Base-by-base conservation (phyloP, 2,113 vertebrate species). In the Sarotherodon lohbergeri region DNA sequence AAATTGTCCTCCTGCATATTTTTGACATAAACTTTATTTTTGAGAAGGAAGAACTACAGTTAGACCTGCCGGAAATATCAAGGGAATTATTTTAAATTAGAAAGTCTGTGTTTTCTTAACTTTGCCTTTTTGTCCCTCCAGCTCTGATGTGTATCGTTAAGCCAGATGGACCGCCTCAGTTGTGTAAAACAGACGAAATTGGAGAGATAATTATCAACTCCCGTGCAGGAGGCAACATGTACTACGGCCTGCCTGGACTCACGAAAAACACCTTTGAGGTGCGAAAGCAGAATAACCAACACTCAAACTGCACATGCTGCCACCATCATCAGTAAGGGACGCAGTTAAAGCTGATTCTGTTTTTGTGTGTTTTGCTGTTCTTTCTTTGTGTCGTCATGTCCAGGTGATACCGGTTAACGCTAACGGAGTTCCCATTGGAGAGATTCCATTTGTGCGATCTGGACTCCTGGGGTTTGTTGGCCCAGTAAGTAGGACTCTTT, bases 221-320 rank as follows among this genome's bases (percentile, higher is more conserved):
- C 88, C 97, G 97, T 63, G 97, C 98, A 19, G 98, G 98, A 86
- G 98, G 98, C 71, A 99, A 96, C 95, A 97, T 98, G 97, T 99
- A 99, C 95, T 99, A 98, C 2, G 98, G 98, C 36, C 96, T 99
- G 83, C 95, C 97, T 39, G 98, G 99, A 57, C 95, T 99, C 93
- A 99, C 98, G 16, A 99, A 99, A 95, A 99, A 98, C 54, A 99
- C 97, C 0, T 99, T 99, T 87, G 99, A 99, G 98, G 99, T 99
- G 93, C 1, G 80, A 88, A 48, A 80, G 19, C 13, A 57, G 39
- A 4, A 52, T 41, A 2, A 1, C 6, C 13, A 6, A 52, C n/a
- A 66, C 36, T 17, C 61, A 29, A 4, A 5, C 46, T 7, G 5
- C 14, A 55, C 78, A 11, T 50, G 3, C 24, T 24, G 43, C 80